Conservation (phyloP, 2,888 invertebrate genomes). For the Epinotia bilunana region DNA sequence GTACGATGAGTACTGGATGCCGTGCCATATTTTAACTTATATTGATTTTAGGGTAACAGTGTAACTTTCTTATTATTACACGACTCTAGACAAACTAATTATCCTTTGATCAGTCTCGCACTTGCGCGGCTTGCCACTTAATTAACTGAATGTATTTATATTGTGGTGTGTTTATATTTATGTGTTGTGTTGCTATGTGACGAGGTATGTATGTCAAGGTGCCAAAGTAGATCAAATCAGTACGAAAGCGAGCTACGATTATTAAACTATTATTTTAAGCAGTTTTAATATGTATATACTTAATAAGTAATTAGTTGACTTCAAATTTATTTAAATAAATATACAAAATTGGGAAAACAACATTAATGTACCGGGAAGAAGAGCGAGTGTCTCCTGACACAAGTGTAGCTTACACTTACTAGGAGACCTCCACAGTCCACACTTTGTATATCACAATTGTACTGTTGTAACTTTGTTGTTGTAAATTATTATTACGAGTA, state of each 20-base stretch:
- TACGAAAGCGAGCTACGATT: not conserved
- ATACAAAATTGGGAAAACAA: too few species aligned
- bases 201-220: conserved; percentile 28
- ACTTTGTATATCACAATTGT: too few species aligned
- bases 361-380: too few species aligned
- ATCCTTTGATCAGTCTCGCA: conserved; percentile 35
- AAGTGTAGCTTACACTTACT: too few species aligned
- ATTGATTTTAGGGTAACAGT: not conserved
- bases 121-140: conserved; percentile 26
- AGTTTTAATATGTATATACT: too few species aligned
- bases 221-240: conserved; percentile 13
- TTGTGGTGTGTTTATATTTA: conserved; percentile 18
- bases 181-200: not conserved
- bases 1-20: not conserved
- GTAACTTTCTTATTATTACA: not conserved
- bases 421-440: too few species aligned
- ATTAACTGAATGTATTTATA: conserved; percentile 34
- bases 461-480: too few species aligned
- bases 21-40: not conserved
- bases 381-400: too few species aligned
- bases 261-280: not conserved
- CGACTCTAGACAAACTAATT: conserved; percentile 6
- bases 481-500: too few species aligned
- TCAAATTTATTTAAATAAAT: too few species aligned
- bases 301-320: too few species aligned